A percentile compares a stretch with the other conserved stretches of the same genome.
Conservation (phyloP, 2,888 invertebrate species). For the Diploptera punctata region DNA sequence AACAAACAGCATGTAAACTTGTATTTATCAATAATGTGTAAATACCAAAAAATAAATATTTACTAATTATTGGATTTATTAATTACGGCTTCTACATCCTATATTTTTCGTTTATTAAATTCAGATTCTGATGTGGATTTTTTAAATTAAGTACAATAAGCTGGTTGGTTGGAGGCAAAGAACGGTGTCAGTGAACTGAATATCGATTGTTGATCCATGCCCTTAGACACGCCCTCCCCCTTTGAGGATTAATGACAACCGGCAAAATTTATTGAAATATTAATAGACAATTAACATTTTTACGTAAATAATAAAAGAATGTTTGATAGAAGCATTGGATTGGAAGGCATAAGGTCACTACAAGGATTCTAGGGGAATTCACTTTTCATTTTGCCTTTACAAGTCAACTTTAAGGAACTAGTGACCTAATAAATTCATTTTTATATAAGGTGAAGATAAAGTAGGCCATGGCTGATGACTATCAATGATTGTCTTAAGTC, state of each 20-base stretch:
- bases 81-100: too few species aligned
- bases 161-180: too few species aligned
- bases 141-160: too few species aligned
- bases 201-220: constrained; percentile 39
- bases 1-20: too few species aligned
- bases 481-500: background rate
- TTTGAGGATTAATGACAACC: constrained; percentile 9
- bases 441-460: background rate
- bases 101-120: too few species aligned
- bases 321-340: too few species aligned
- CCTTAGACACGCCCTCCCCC: constrained; percentile 39
- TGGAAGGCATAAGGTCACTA: background rate
- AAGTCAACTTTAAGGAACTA: background rate
- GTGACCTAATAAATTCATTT: background rate
- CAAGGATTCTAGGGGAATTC: background rate
- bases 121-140: too few species aligned
- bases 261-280: background rate
- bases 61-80: too few species aligned
- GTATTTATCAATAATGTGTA: too few species aligned
- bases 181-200: constrained; percentile 40
- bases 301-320: too few species aligned
- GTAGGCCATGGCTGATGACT: background rate
- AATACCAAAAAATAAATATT: too few species aligned
- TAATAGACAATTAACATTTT: background rate
- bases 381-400: background rate